Evolutionary conservation across 2,888 invertebrate species (phyloP), one percentile per base, ranked within the genome.

Genomic region (Onthophagus sagittarius): DNA sequence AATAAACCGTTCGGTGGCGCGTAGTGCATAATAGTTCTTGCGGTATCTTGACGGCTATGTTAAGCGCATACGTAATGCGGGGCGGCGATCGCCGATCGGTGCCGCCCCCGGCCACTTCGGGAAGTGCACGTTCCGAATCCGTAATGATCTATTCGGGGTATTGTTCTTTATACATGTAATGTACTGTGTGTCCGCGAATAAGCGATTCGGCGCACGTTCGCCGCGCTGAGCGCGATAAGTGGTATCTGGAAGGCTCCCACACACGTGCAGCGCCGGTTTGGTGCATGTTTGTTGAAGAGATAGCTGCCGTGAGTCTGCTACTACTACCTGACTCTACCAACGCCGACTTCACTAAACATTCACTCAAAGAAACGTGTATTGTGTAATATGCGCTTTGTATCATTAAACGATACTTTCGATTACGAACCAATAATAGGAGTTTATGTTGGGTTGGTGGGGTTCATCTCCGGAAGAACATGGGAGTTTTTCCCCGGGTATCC

Each of bases 121-220:
- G 76, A 77, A 78, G 75, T 78, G 78, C 77, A 78, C 81, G 82
- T 82, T 80, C 79, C 79, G 82, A 80, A 82, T 82, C 79, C 79
- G 74, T 81, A 82, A 82, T 81, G 81, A 81, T 79, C 79, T 80
- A 82, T 82, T 82, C 82, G 78, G 79, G 78, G 81, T 82, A 82
- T 82, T 82, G 82, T 82, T 82, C 82, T 82, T 82, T 81, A 82
- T 81, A 80, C 81, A 81, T 82, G 39, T 53, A 53, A 53, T 53
- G 39, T 53, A 53, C 39, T 53, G 39, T 53, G 39, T 53, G 39
- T 53, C 39, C 81, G 80, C 80, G 81, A 80, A 81, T 82, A 82
- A 82, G 81, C 80, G 81, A 82, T 82, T 82, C 82, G 76, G 75
- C 78, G 82, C 82, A 82, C 82, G 82, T 82, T 80, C 80, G 78